phyloP scores from a whole-genome alignment of 1,140 invertebrate species.

The Sitophilus oryzae region DNA sequence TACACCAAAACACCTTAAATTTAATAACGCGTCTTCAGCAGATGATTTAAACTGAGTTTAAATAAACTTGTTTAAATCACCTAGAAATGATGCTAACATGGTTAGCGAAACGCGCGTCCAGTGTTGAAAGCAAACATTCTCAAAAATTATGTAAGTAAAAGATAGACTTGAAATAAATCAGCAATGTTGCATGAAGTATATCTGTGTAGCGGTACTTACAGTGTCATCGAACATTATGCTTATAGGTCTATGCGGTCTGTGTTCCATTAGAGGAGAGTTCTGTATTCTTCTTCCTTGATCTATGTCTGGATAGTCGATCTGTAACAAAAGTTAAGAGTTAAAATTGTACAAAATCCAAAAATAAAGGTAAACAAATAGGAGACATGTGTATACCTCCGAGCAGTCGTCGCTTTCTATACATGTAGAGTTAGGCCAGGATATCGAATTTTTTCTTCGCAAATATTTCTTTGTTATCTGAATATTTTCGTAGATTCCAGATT shows the following conservation, averaged over 20 bases:
- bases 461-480: conserved; percentile 24
- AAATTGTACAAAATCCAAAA: neutral
- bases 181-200: too few relatives aligned
- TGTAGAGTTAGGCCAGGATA: conserved; percentile 37
- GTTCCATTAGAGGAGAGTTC: conserved; percentile 40
- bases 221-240: conserved; percentile 58
- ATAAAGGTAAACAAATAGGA: too few relatives aligned
- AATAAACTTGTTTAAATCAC: too few relatives aligned
- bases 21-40: too few relatives aligned
- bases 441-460: conserved; percentile 32
- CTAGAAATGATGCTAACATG: too few relatives aligned
- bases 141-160: too few relatives aligned
- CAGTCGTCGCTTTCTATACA: neutral
- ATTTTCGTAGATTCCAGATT: conserved; percentile 23
- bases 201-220: conserved; percentile 45
- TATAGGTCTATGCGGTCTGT: conserved; percentile 51
- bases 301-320: conserved; percentile 78
- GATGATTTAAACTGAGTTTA: too few relatives aligned
- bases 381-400: conserved; percentile 4
- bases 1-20: too few relatives aligned
- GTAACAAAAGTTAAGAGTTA: conserved; percentile 41
- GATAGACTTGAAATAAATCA: too few relatives aligned
- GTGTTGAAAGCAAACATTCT: too few relatives aligned
- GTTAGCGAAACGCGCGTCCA: too few relatives aligned
- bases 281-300: conserved; percentile 48